Base-by-base conservation (phyloP, 2,797 vertebrate genomes). In the Molossus molossus region DNA sequence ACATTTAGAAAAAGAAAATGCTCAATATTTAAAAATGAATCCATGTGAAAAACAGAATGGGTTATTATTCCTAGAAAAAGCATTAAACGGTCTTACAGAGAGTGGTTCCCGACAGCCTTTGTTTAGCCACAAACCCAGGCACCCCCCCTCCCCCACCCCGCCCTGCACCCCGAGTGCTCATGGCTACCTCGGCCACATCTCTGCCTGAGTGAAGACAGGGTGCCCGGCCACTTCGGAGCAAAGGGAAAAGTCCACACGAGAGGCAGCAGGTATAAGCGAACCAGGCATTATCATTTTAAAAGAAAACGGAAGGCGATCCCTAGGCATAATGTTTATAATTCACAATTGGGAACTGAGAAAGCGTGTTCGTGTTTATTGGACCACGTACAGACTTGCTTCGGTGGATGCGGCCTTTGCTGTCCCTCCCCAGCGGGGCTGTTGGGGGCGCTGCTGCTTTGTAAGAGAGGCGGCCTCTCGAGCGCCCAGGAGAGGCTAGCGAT, bases 371-470 rank as follows among this genome's bases (percentile, higher is more conserved):
- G 60, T 25, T 87, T 48, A 27, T 70, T 17, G 40, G 92, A 50
- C 45, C 12, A 5, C 58, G 5, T 33, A n/a, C 15, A 20, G 33
- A 21, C 55, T 69, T 94, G 65, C 87, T 58, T n/a, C 21, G 23
- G 18, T 72, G 80, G 45, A 10, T 37, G 1, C 15, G 25, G 18
- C 33, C 80, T 94, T 93, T 23, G 45, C 58, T 67, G 87, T 93
- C 96, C 97, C 91, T 97, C 96, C 97, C 95, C 67, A 33, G 11
- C 80, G 87, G 6, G 95, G 91, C 97, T 96, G 95, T 84, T 87
- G 97, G 96, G 96, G 96, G 97, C 94, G 97, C 96, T 97, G 96
- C 97, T 95, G 96, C 94, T 96, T 96, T 95, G 94, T 90, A 25
- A 29, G 93, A 93, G 76, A 91, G 91, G 94, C 93, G 90, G 53